Base-by-base conservation (phyloP, 1,140 invertebrate genomes). In the Hyles vespertilio region DNA sequence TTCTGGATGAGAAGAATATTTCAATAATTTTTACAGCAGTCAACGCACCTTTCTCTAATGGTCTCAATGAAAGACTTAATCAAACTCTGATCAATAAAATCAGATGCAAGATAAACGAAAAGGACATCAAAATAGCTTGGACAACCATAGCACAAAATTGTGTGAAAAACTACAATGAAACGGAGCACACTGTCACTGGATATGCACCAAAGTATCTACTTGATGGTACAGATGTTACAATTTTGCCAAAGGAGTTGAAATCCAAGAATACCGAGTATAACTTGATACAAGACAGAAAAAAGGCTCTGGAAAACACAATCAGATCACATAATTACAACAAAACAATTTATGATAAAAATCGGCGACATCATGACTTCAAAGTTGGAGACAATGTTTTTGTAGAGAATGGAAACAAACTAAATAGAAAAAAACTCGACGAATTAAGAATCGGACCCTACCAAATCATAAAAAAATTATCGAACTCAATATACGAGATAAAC, bases 21-120 rank as follows among this genome's bases (percentile, higher is more conserved):
- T 8, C 54, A 43, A 48, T 66, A 34, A 61, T 66, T 36, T 66
- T 66, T 54, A 59, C 58, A 32, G 64, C 59, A 56, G 59, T 66
- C n/a, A 61, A 66, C 36, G 36, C 56, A 0, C 57, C 53, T 9
- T 57, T 84, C 55, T 84, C 77, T 11, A 79, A 75, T 65, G 70
- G 79, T 10, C 49, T 81, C 44, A 83, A 79, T 40, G 72, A 77
- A 65, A 75, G 48, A 77, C 12, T 62, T 9, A 64, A 83, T 58
- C 77, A 77, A 70, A 81, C 70, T 50, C 50, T 74, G 46, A 69
- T 72, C 4, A 77, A 79, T 57, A 76, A 74, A 71, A 76, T 79
- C 10, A 78, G 66, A 59, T 60, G 54, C 49, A 65, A 60, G 43
- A 65, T 60, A 61, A 61, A 59, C n/a, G 48, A 34, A 75, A 47